A percentile compares a stretch with the other conserved stretches of the same genome.
These are phyloP conservation scores for Melanostoma scalare DNA, from an alignment of 2,888 invertebrate species.

Conservation along the genomic window DNA sequence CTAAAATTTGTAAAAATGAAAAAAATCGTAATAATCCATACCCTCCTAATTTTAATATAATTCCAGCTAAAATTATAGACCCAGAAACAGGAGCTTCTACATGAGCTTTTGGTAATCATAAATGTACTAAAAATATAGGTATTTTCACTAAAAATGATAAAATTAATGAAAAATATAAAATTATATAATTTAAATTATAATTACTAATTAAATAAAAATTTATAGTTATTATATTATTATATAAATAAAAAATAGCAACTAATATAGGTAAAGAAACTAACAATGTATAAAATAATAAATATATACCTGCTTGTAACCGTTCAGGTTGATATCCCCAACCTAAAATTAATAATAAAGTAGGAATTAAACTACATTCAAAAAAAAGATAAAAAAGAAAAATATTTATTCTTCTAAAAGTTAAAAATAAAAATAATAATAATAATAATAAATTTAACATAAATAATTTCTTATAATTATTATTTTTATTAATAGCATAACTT, in stretches of 20 bases:
- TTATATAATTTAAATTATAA: too few species aligned
- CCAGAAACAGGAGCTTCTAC: constrained; percentile 89
- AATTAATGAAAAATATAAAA: too few species aligned
- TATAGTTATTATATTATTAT: constrained; percentile 81
- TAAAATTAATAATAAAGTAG: constrained; percentile 86
- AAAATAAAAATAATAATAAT: constrained; percentile 84
- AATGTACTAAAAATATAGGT: constrained; percentile 87
- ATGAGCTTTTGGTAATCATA: constrained; percentile 89
- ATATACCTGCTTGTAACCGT: constrained; percentile 86
- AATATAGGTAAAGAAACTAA: constrained; percentile 82
- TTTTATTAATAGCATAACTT: constrained; percentile 83
- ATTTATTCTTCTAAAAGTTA: constrained; percentile 84
- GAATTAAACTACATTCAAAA: constrained; percentile 88
- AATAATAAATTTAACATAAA: constrained; percentile 84
- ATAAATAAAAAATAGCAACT: constrained; percentile 49
- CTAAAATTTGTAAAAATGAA: constrained; percentile 82
- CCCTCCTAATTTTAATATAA: constrained; percentile 88
- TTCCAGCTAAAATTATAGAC: constrained; percentile 88
- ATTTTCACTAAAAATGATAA: constrained; percentile 84
- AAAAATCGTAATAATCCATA: constrained; percentile 86
- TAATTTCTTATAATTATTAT: constrained; percentile 82
- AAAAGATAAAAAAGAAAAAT: constrained; percentile 87
- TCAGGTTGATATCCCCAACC: constrained; percentile 88
- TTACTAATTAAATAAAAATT: constrained; percentile 81
- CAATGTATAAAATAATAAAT: constrained; percentile 88